Base-by-base conservation (phyloP, 2,797 vertebrate species). In the Gadopsis marmoratus region DNA sequence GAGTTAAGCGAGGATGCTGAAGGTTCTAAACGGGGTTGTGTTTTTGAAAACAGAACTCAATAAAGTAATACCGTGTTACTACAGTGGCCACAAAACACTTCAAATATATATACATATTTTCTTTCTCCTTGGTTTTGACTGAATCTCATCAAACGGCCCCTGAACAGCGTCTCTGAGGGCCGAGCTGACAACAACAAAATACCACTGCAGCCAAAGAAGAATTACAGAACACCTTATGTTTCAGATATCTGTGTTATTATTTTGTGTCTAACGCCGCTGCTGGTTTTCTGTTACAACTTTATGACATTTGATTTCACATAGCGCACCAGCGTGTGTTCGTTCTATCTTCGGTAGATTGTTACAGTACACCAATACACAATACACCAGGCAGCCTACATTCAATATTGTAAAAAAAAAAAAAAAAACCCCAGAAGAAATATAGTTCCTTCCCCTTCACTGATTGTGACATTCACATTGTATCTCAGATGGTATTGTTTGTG, bases 401-500 rank as follows among this genome's bases (percentile, higher is more conserved):
- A 60, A 82, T 75, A 78, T 59, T 56, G 39, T 7, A 16, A 14
- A 16, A 43, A 43, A 43, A 16, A 43, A 47, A 19, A 47, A 4
- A 26, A 54, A 43, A 35, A 23, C 26, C 26, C 26, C 26, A 26
- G 26, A 45, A 63, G 76, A 63, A 17, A 51, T 47, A 62, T 51
- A 74, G 26, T 79, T 82, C 64, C 71, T 76, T 86, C 82, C 83
- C 64, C 70, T 83, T 79, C 68, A 81, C 79, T 83, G 78, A 69
- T 73, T 59, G 43, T 72, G 50, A 78, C 71, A 72, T 78, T 83
- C 65, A 48, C 69, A 64, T 79, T 82, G 73, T 74, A 77, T 66
- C 72, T 90, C 71, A 72, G 85, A 78, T 64, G 71, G 79, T 71
- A 85, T 89, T 87, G 82, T 75, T 86, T 89, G 66, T 88, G 88